These are phyloP conservation scores for Oncorhynchus keta DNA, from an alignment of 2,113 vertebrate species.

Conservation along the genomic window DNA sequence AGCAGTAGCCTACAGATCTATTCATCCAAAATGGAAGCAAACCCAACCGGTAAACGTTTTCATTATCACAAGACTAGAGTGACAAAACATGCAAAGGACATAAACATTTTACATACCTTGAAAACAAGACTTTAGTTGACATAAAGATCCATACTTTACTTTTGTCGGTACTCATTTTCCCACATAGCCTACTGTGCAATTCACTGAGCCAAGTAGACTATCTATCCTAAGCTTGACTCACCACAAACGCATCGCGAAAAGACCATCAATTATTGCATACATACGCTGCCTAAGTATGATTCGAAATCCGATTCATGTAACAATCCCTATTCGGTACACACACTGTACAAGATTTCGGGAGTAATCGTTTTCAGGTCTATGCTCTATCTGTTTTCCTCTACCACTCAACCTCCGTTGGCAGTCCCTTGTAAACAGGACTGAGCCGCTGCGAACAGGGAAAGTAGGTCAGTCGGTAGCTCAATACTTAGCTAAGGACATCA, in stretches of 20 bases:
- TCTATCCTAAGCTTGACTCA: conserved; percentile 6
- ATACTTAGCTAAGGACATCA: conserved; percentile 66
- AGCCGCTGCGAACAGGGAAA: conserved; percentile 72
- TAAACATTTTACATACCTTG: conserved; percentile 61
- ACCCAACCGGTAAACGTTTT: neutral
- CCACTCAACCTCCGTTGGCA: conserved; percentile 60
- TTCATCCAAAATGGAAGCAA: conserved; percentile 29
- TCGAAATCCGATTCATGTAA: neutral
- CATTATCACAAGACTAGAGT: conserved; percentile 9
- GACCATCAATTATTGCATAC: conserved; percentile 59
- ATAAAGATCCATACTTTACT: conserved; percentile 42
- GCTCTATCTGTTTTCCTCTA: conserved; percentile 49
- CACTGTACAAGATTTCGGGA: neutral
- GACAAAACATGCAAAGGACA: conserved; percentile 22
- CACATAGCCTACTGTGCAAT: conserved; percentile 21
- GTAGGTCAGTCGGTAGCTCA: conserved; percentile 80
- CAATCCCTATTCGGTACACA: neutral
- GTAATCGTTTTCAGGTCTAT: conserved; percentile 15
- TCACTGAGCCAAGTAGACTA: conserved; percentile 11
- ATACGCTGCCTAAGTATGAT: conserved; percentile 18
- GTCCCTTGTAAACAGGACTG: conserved; percentile 72
- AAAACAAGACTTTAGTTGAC: conserved; percentile 36
- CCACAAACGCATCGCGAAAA: conserved; percentile 2
- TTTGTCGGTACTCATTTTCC: conserved; percentile 35
- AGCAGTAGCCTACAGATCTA: conserved; percentile 7